Evolutionary conservation across 2,113 vertebrate genomes (phyloP).

Genomic region (Peromyscus maniculatus): DNA sequence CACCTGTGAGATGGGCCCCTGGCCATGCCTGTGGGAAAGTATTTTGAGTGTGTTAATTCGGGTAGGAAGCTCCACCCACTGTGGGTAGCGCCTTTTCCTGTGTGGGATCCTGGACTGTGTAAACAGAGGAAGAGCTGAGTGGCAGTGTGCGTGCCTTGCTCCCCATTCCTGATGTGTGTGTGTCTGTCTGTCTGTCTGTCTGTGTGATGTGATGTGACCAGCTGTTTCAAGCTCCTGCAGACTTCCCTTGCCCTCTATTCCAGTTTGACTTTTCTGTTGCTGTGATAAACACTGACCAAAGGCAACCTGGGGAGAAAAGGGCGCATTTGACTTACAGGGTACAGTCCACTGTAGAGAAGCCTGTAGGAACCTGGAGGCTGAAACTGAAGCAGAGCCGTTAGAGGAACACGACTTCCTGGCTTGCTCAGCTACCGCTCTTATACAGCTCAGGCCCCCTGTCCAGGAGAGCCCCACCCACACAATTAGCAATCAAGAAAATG

Average conservation of each 20-base stretch:
- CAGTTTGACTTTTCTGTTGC: background rate
- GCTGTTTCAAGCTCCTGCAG: background rate
- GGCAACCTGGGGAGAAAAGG: background rate
- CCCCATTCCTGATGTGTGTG: background rate
- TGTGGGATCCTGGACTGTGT: background rate
- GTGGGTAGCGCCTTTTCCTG: background rate
- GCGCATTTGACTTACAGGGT: background rate
- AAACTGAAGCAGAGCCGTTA: background rate
- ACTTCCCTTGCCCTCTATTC: background rate
- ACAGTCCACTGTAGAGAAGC: background rate
- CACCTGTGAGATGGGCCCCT: background rate
- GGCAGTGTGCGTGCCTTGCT: background rate
- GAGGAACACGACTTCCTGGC: too few species aligned
- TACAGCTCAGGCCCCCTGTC: background rate
- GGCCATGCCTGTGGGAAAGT: background rate
- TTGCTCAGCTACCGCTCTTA: background rate
- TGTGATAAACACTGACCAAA: background rate
- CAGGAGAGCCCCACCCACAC: background rate
- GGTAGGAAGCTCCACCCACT: background rate
- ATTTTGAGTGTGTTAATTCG: background rate
- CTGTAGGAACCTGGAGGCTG: too few species aligned
- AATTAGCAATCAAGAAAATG: background rate
- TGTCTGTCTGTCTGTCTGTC: too few species aligned
- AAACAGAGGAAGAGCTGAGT: background rate
- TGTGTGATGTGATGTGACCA: background rate